Conservation (phyloP, 2,797 vertebrate genomes). For the Brachyalestes nurse region DNA sequence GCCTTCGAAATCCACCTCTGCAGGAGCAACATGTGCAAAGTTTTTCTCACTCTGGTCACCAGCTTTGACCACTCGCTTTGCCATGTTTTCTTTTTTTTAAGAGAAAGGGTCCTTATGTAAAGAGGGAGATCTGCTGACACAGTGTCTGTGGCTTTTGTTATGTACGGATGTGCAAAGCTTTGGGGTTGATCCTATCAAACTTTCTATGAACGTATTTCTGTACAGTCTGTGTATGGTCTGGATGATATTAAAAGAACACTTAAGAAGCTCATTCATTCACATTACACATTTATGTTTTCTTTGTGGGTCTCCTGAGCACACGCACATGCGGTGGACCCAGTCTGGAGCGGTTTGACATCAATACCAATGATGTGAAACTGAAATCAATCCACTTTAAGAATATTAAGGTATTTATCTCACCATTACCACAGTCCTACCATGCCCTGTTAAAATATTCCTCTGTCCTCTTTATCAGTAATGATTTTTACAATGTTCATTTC, state of each 20-base stretch:
- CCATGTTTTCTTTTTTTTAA: not conserved
- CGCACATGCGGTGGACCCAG: not conserved
- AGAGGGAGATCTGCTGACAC: not conserved
- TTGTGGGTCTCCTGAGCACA: not conserved
- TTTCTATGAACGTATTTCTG: conserved; percentile 14
- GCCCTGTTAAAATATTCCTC: not conserved
- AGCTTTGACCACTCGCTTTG: not conserved
- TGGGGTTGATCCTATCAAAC: conserved; percentile 3
- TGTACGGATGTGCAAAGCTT: conserved; percentile 1
- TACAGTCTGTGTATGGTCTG: conserved; percentile 27
- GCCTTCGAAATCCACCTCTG: not conserved
- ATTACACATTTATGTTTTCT: not conserved
- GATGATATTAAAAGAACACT: conserved; percentile 20
- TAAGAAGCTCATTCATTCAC: not conserved
- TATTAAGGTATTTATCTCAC: not conserved
- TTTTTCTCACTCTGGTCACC: not conserved
- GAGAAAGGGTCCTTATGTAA: not conserved
- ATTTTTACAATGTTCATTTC: not conserved
- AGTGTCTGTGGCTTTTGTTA: not conserved
- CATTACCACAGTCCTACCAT: not conserved
- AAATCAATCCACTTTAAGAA: not conserved
- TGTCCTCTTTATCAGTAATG: not conserved
- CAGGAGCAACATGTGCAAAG: not conserved
- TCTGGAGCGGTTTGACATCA: no score
- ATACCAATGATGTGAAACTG: not conserved